Conservation (phyloP, 2,888 invertebrate genomes). For the Tipula lateralis region DNA sequence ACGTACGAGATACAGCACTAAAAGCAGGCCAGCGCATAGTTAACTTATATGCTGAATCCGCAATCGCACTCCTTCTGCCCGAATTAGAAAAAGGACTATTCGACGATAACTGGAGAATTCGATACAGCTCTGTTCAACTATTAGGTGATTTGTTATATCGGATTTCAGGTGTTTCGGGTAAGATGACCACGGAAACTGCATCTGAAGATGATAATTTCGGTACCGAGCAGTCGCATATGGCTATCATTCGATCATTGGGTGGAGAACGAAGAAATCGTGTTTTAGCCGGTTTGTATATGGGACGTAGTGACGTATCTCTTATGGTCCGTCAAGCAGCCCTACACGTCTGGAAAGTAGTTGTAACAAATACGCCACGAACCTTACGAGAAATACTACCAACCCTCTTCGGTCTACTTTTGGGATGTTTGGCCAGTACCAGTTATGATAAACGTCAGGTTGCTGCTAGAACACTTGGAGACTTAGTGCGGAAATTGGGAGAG, state of each 20-base stretch:
- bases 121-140: constrained; percentile 90
- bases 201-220: constrained; percentile 99
- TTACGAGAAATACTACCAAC: constrained; percentile 93
- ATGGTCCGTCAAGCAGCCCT: constrained; percentile 96
- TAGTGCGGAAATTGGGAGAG: constrained; percentile 95
- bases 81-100: constrained; percentile 91
- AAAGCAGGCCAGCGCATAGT: constrained; percentile 96
- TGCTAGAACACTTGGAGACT: constrained; percentile 91
- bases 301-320: constrained; percentile 91
- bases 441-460: constrained; percentile 96
- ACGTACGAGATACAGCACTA: constrained; percentile 94
- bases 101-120: constrained; percentile 97
- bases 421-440: constrained; percentile 92
- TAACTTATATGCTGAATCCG: constrained; percentile 91
- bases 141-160: constrained; percentile 93
- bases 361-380: constrained; percentile 95
- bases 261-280: constrained; percentile 87
- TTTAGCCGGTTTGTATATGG: constrained; percentile 93
- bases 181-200: constrained; percentile 98
- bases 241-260: constrained; percentile 84
- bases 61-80: constrained; percentile 86
- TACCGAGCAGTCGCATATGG: constrained; percentile 89
- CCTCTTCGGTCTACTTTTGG: constrained; percentile 83
- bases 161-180: constrained; percentile 95
- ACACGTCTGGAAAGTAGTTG: constrained; percentile 99